Base-by-base conservation (phyloP, 2,888 invertebrate genomes). In the Drosophila neotestacea region DNA sequence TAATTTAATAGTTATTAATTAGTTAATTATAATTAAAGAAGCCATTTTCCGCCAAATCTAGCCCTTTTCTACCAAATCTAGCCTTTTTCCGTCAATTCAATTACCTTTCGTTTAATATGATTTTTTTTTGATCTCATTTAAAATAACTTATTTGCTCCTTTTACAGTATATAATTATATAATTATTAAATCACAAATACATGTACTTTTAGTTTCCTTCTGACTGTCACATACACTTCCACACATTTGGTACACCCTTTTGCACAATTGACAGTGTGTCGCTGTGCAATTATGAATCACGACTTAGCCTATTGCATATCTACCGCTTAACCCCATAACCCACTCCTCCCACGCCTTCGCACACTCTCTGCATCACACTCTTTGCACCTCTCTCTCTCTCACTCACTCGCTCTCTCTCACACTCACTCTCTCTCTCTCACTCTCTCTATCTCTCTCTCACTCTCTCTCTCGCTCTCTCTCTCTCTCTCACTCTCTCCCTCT, bases 131-230 rank as follows among this genome's bases (percentile, higher is more conserved):
- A 0, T 22, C 22, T 22, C 22, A 22, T 22, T 22, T 22, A 22
- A 22, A 22, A 22, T 22, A 22, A 22, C 22, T 22, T 22, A 22
- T 22, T 3, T 44, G 27, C 36, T 36, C 11, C 30, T 11, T 16
- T 13, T 22, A 5, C 38, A 27, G 70, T 63, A 44, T 59, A 70
- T 55, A 6, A n/a, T 58, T 63, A 41, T 47, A 47, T 58, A 63
- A 56, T 56, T 58, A 41, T 16, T 2, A 34, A 28, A 32, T 39
- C 58, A 55, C 32, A 32, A 5, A 32, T 32, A 32, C 6, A 6
- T 32, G 7, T 4, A 7, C 6, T 32, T 6, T 6, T 1, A 2
- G 7, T 9, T 32, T 2, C 32, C 6, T 7, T 7, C 9, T 7
- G 32, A 3, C 32, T 32, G 32, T 6, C 7, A 32, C 32, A 32